These are phyloP conservation scores for Calameuta idolon DNA, from an alignment of 2,888 invertebrate genomes.

Conservation along the genomic window DNA sequence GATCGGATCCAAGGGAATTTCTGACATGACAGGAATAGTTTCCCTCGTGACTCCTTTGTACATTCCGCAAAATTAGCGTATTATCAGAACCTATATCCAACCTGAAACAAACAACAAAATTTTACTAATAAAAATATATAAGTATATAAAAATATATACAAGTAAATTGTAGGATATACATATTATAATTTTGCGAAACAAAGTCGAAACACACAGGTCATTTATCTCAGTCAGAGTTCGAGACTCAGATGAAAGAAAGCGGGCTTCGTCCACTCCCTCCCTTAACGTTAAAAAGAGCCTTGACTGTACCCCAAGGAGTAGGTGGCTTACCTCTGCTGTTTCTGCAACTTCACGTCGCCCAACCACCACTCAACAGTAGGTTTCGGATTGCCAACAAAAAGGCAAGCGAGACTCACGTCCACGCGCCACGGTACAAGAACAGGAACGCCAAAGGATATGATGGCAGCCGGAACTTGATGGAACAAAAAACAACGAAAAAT, in stretches of 20 bases:
- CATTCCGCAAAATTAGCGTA: slow-evolving; percentile 68
- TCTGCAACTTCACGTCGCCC: slow-evolving; percentile 63
- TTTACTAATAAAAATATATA: background rate
- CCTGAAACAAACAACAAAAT: slow-evolving; percentile 37
- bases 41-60: slow-evolving; percentile 70
- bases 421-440: slow-evolving; percentile 70
- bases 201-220: background rate
- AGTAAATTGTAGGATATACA: background rate
- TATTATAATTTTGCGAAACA: background rate
- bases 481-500: background rate
- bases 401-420: slow-evolving; percentile 70
- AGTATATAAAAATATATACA: background rate
- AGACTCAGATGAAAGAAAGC: background rate
- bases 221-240: background rate
- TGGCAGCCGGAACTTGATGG: slow-evolving; percentile 69
- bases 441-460: slow-evolving; percentile 71
- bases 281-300: background rate
- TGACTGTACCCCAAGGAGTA: background rate
- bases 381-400: slow-evolving; percentile 70
- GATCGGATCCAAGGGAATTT: slow-evolving; percentile 69
- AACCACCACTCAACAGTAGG: slow-evolving; percentile 70
- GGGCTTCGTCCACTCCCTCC: background rate
- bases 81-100: slow-evolving; percentile 68
- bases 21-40: slow-evolving; percentile 71
- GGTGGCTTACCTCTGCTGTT: slow-evolving; percentile 55